phyloP scores from a whole-genome alignment of 2,888 invertebrate genomes.

The Stenodera caucasica region DNA sequence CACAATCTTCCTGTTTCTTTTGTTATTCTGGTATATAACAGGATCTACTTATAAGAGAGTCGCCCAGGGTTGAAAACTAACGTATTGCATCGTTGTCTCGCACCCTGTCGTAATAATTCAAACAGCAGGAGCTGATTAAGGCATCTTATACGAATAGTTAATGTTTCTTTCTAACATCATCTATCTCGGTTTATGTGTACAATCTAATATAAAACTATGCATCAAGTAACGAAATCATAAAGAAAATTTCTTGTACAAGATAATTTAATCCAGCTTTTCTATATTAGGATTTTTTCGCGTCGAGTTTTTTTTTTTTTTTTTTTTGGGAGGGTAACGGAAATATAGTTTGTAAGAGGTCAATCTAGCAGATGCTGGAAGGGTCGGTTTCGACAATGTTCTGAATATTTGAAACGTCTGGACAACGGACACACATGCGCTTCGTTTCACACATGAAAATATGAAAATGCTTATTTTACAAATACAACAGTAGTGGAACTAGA shows the following conservation, averaged over 20 bases:
- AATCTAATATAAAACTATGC: too few species aligned
- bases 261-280: too few species aligned
- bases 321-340: neutral
- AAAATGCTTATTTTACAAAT: constrained; percentile 2
- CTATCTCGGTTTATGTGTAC: neutral
- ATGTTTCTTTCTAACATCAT: neutral
- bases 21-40: neutral
- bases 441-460: constrained; percentile 29
- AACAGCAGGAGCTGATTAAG: constrained; percentile 9
- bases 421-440: constrained; percentile 27
- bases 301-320: neutral
- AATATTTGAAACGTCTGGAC: constrained; percentile 34
- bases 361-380: constrained; percentile 27
- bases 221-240: neutral
- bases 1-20: neutral
- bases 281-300: neutral
- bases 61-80: neutral
- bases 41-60: constrained; percentile 3
- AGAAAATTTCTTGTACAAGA: too few species aligned
- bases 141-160: neutral
- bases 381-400: constrained; percentile 15
- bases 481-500: neutral
- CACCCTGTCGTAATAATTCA: constrained; percentile 9
- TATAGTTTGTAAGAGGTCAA: constrained; percentile 16
- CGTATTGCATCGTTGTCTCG: constrained; percentile 9